phyloP scores from a whole-genome alignment of 2,888 invertebrate species.

The Incurvaria masculella region DNA sequence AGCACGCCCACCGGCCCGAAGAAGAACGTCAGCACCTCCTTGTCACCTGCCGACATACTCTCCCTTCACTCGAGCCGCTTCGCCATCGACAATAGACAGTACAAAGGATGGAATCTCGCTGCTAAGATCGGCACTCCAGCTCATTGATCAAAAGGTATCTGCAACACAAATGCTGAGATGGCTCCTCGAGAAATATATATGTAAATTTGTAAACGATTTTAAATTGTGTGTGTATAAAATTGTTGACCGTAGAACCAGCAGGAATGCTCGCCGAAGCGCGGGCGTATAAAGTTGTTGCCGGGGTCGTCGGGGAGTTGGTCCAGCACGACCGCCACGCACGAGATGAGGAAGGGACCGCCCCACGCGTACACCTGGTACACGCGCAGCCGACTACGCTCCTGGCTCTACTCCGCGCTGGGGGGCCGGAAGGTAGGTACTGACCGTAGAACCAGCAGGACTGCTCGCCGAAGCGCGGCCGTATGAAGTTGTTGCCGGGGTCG shows the following conservation, averaged over 20 bases:
- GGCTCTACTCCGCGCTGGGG: conserved; percentile 79
- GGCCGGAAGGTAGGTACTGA: conserved; percentile 78
- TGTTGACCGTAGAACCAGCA: conserved; percentile 85
- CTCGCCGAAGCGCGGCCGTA: conserved; percentile 77
- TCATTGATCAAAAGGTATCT: too few species aligned
- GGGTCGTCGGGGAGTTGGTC: conserved; percentile 61
- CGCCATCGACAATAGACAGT: too few species aligned
- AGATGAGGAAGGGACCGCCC: conserved; percentile 77
- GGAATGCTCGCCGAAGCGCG: conserved; percentile 72
- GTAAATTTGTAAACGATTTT: too few species aligned
- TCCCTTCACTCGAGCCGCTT: too few species aligned
- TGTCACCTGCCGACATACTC: conserved; percentile 66
- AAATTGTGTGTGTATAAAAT: conserved; percentile 3
- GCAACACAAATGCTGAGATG: too few species aligned
- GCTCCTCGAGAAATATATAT: too few species aligned
- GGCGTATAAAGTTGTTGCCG: conserved; percentile 62
- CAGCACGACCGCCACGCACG: conserved; percentile 69
- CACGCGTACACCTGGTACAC: conserved; percentile 83
- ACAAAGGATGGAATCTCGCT: too few species aligned
- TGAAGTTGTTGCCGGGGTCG: conserved; percentile 52
- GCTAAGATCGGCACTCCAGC: too few species aligned
- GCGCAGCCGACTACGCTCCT: conserved; percentile 75
- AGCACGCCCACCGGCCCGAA: conserved; percentile 80
- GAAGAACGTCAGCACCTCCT: conserved; percentile 81
- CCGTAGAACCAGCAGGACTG: conserved; percentile 83